Evolutionary conservation across 2,888 invertebrate genomes (phyloP), one percentile per base, ranked within the genome.

Genomic region (Nymphalis c-album): DNA sequence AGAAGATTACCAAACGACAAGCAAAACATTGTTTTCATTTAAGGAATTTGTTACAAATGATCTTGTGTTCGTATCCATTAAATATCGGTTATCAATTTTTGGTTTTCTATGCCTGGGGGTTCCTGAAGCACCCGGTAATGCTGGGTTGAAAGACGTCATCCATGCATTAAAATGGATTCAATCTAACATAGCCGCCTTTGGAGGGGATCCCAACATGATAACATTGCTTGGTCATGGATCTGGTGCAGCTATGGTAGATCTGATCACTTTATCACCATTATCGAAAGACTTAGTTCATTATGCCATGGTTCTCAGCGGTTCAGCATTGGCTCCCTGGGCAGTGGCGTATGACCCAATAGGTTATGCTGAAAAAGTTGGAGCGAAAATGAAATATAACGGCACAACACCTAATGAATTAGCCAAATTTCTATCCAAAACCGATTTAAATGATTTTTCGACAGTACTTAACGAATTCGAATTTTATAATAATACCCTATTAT

Each of bases 121-220:
- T 0, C 73, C 83, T 8, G 93, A 93, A 74, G 94, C 94, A 1
- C 94, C 96, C 0, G 98, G 98, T 0, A 98, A 98, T 82, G 95
- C 96, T 73, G 98, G 98, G 0, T 85, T 98, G 31, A 95, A 95
- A 81, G 98, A 98, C 82, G 96, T 98, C 72, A 93, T 96, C 71
- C 93, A 96, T 87, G 97, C 96, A 0, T 86, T 98, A 64, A 83
- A 93, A 71, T 96, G 96, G 96, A 92, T 96, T 0, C 93, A 94
- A 74, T 91, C 94, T 63, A 96, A 97, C 80, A 96, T 96, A 50
- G 88, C 77, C 2, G 88, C 92, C 58, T 97, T 97, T 80, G 96
- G 96, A 10, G 97, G 97, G 0, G 94, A 97, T 84, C 94, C 95
- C 0, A 93, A 94, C 53, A 95, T 95, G 74, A 93, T 98, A 1